These are phyloP conservation scores for Bhutanitis thaidina DNA, from an alignment of 2,888 invertebrate genomes.

Conservation along the genomic window DNA sequence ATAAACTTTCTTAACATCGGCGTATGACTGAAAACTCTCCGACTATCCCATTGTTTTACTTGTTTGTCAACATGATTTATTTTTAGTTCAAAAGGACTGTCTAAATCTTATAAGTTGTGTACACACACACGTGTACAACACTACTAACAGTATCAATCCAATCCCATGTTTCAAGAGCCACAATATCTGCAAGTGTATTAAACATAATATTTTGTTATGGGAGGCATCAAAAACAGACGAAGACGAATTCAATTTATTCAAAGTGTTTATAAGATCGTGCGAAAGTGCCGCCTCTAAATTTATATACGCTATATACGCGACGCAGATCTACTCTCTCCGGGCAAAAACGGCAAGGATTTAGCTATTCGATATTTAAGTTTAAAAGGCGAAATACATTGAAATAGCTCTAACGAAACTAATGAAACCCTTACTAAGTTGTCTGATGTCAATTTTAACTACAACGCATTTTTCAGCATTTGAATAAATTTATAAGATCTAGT, in stretches of 20 bases:
- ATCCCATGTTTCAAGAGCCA: no score
- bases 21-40: no score
- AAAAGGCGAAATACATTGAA: constrained; percentile 4
- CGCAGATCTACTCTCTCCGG: constrained; percentile 1
- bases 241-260: constrained; percentile 2
- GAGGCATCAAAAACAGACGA: not conserved
- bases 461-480: not conserved
- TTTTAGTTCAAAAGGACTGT: no score
- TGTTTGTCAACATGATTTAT: no score
- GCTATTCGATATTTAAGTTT: constrained; percentile 1
- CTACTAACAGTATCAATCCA: no score
- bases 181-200: no score
- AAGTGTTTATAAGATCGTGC: constrained; percentile 13
- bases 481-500: constrained; percentile 7
- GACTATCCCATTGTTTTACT: no score
- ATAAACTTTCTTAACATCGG: no score
- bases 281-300: constrained; percentile 4
- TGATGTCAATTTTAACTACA: not conserved
- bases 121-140: no score
- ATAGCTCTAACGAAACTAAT: not conserved
- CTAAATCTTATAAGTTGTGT: no score
- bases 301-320: not conserved
- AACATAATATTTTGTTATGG: no score
- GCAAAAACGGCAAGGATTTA: not conserved
- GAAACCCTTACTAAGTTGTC: not conserved